phyloP scores from a whole-genome alignment of 2,888 invertebrate species.

The Busseola fusca region DNA sequence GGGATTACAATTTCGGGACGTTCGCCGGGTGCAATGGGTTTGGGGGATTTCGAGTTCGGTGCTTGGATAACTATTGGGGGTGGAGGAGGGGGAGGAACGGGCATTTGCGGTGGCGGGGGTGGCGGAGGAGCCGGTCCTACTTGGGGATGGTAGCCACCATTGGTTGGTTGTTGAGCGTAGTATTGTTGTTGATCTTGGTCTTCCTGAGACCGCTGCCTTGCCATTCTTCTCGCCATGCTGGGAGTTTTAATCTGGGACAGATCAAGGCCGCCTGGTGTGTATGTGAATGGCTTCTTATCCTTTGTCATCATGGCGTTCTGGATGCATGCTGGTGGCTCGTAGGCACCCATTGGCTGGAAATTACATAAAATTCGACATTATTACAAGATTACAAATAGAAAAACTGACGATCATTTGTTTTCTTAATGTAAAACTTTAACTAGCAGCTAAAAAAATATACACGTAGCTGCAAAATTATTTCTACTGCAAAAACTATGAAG shows the following conservation, averaged over 20 bases:
- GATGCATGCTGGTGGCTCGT: constrained; percentile 95
- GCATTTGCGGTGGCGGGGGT: constrained; percentile 83
- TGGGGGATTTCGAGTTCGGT: constrained; percentile 85
- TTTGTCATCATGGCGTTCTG: constrained; percentile 98
- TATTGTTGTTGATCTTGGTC: constrained; percentile 84
- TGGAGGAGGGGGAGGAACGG: constrained; percentile 89
- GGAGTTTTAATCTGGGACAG: constrained; percentile 96
- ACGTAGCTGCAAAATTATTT: background rate
- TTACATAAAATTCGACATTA: constrained; percentile 19
- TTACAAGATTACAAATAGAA: background rate
- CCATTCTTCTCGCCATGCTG: constrained; percentile 94
- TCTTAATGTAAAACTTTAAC: background rate
- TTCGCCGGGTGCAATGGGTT: constrained; percentile 88
- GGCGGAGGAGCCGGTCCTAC: constrained; percentile 83
- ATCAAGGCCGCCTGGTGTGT: constrained; percentile 97
- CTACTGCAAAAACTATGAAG: background rate
- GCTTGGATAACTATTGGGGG: constrained; percentile 89
- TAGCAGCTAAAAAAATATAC: background rate
- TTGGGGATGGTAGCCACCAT: constrained; percentile 76
- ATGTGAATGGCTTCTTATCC: constrained; percentile 99
- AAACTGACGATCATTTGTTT: background rate
- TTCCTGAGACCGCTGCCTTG: constrained; percentile 90
- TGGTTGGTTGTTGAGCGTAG: constrained; percentile 70
- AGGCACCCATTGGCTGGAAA: constrained; percentile 84
- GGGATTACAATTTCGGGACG: constrained; percentile 93